Evolutionary conservation across 2,113 vertebrate species (phyloP).

Genomic region (Hoplias malabaricus): DNA sequence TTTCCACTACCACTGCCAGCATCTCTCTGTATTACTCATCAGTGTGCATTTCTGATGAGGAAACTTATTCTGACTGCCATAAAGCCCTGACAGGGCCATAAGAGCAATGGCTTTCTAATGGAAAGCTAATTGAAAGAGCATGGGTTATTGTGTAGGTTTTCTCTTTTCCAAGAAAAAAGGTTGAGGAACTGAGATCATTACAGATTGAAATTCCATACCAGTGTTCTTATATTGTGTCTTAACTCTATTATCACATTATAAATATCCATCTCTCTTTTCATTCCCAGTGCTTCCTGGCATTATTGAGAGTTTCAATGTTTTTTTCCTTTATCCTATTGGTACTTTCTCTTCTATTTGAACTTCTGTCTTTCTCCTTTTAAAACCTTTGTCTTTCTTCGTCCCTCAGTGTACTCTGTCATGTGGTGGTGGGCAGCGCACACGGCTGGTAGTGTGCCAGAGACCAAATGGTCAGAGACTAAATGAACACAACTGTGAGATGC

Average conservation of each 20-base stretch:
- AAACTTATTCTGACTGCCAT: neutral
- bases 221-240: neutral
- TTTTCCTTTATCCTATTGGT: neutral
- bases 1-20: neutral
- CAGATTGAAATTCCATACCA: neutral
- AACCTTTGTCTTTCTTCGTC: constrained; percentile 27
- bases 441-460: constrained; percentile 90
- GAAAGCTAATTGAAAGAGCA: constrained; percentile 7
- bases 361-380: neutral
- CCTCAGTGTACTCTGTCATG: constrained; percentile 89
- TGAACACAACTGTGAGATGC: constrained; percentile 88
- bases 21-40: neutral
- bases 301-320: neutral
- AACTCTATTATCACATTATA: neutral
- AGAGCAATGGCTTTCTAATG: constrained; percentile 7
- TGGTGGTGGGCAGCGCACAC: constrained; percentile 86
- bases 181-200: neutral
- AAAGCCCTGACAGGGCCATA: neutral
- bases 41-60: neutral
- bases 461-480: constrained; percentile 82
- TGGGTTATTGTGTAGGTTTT: neutral
- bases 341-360: neutral
- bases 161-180: neutral
- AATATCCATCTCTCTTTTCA: neutral
- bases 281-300: neutral